phyloP scores from a whole-genome alignment of 2,797 vertebrate genomes.

The Sus cebifrons region DNA sequence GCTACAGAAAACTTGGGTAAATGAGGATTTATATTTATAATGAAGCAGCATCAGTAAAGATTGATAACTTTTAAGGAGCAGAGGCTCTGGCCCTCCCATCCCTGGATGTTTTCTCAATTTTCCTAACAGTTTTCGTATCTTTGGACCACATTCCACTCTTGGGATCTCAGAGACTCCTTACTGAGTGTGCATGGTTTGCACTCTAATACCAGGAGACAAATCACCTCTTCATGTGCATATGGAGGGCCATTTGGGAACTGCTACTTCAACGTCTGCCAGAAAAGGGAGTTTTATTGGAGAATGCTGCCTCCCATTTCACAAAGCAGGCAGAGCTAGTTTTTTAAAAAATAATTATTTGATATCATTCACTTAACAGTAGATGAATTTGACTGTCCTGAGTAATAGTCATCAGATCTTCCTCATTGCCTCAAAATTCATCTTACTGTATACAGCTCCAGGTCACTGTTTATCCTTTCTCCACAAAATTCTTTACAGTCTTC shows the following conservation, averaged over 20 bases:
- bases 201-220: constrained; percentile 42
- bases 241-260: constrained; percentile 14
- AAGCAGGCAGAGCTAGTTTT: background rate
- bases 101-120: background rate
- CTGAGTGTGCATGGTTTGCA: background rate
- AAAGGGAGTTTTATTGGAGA: background rate
- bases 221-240: background rate
- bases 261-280: background rate
- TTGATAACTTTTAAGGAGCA: background rate
- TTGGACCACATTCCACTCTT: background rate
- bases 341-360: background rate
- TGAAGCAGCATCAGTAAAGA: constrained; percentile 25
- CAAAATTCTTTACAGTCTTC: background rate
- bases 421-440: background rate
- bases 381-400: background rate
- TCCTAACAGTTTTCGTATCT: background rate
- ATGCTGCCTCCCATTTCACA: background rate
- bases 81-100: constrained; percentile 4
- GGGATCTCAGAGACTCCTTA: background rate
- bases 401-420: background rate
- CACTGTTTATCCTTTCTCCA: background rate
- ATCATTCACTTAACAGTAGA: constrained; percentile 17
- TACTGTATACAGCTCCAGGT: background rate
- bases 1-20: constrained; percentile 13
- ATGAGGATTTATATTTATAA: constrained; percentile 80